Conservation (phyloP, 2,113 vertebrate species). For the Cichladusa arquata region DNA sequence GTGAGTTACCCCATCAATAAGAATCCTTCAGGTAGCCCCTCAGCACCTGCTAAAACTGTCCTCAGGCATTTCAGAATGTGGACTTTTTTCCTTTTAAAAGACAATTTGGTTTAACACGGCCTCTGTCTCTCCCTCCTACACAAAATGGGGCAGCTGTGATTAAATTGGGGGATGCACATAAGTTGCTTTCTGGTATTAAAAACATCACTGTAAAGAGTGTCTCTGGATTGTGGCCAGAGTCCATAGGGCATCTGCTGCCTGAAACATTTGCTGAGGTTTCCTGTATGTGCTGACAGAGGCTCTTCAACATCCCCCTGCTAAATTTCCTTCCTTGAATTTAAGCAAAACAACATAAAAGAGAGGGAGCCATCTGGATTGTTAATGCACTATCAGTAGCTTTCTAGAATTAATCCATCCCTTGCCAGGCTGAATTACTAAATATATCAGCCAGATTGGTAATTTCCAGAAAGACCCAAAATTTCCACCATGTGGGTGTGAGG, state of each 20-base stretch:
- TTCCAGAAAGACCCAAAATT: neutral
- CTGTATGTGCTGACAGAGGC: neutral
- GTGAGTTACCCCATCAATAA: neutral
- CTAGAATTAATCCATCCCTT: constrained; percentile 8
- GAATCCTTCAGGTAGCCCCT: neutral
- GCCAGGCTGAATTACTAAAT: neutral
- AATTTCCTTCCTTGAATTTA: neutral
- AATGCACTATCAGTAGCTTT: constrained; percentile 33
- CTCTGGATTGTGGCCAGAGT: neutral
- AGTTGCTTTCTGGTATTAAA: neutral
- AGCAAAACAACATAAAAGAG: constrained; percentile 23
- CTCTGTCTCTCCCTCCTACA: neutral
- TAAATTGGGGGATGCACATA: neutral
- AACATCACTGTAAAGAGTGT: neutral
- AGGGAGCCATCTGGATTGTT: constrained; percentile 45
- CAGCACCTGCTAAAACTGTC: neutral
- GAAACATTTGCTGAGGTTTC: neutral
- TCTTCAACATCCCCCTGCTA: neutral
- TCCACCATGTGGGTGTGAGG: neutral
- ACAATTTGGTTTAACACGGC: neutral
- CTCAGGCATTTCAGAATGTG: neutral
- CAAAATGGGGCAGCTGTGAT: neutral
- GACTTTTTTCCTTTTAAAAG: neutral
- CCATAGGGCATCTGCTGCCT: neutral
- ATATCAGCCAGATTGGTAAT: neutral